Evolutionary conservation across 2,113 vertebrate species (phyloP).

Genomic region (Zeus faber): DNA sequence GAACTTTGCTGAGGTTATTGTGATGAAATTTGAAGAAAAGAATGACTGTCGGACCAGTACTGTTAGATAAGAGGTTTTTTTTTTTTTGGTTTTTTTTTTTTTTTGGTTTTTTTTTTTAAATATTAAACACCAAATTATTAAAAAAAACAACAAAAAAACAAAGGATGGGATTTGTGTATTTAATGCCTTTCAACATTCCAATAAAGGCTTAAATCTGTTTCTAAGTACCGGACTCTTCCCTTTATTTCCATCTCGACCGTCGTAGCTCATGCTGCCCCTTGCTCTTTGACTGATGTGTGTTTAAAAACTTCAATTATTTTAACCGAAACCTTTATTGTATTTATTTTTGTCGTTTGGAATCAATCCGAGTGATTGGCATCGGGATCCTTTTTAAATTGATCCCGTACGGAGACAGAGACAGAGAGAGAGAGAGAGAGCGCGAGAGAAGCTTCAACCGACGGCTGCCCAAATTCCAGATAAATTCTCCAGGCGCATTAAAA

Average conservation of each 20-base stretch:
- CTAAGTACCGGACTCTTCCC: slow-evolving; percentile 63
- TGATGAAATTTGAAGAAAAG: slow-evolving; percentile 64
- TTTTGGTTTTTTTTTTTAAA: slow-evolving; percentile 85
- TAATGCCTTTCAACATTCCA: slow-evolving; percentile 91
- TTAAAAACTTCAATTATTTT: background rate
- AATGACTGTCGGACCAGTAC: slow-evolving; percentile 86
- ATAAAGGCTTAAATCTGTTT: slow-evolving; percentile 94
- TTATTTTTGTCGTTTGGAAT: no score
- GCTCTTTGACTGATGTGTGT: no score
- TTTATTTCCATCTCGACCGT: background rate
- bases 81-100: slow-evolving; percentile 81
- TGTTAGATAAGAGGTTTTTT: slow-evolving; percentile 83
- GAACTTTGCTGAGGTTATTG: slow-evolving; percentile 59
- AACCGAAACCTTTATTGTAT: no score
- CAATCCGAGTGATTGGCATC: no score
- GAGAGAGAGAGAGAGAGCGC: no score
- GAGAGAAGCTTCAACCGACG: no score
- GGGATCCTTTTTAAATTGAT: no score
- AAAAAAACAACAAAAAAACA: no score
- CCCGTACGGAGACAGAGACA: no score
- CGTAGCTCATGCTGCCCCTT: background rate
- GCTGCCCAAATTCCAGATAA: no score
- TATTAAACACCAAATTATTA: slow-evolving; percentile 83
- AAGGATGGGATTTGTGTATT: slow-evolving; percentile 88
- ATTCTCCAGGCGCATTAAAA: no score